Evolutionary conservation across 2,797 vertebrate species (phyloP).

Genomic region (Poliocrania exsul): DNA sequence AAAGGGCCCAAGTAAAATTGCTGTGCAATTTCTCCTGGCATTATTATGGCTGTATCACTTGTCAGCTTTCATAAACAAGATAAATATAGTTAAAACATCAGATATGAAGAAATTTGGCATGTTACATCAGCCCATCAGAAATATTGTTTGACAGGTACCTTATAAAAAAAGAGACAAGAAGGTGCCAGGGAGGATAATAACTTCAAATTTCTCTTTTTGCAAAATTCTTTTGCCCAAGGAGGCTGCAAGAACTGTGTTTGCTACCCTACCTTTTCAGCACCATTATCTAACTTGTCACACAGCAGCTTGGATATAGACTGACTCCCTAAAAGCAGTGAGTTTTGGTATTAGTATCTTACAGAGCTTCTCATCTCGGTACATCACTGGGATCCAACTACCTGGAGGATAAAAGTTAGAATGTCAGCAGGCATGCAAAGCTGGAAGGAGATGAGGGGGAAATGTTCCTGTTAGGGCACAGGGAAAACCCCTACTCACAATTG

Average conservation of each 20-base stretch:
- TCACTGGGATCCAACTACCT: not conserved
- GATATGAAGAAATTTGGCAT: constrained; percentile 40
- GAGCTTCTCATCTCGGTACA: not conserved
- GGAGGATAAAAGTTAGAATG: not conserved
- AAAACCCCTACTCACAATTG: not conserved
- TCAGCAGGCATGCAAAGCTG: constrained; percentile 32
- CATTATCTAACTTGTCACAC: not conserved
- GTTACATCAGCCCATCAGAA: not conserved
- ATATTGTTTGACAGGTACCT: constrained; percentile 23
- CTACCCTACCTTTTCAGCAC: not conserved
- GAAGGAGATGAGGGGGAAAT: not conserved
- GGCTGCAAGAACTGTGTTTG: not conserved
- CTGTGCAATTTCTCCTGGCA: constrained; percentile 56
- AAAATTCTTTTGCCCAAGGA: not conserved
- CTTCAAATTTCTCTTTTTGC: not conserved
- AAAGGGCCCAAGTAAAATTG: constrained; percentile 41
- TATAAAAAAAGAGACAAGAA: constrained; percentile 3
- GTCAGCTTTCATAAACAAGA: constrained; percentile 59
- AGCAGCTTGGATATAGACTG: not conserved
- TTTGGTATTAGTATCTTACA: not conserved
- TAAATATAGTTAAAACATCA: constrained; percentile 54
- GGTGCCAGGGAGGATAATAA: not conserved
- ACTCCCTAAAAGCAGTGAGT: not conserved
- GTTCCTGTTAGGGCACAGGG: constrained; percentile 2
- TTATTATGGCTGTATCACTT: constrained; percentile 46